These are phyloP conservation scores for Leuciscus idus DNA, from an alignment of 2,113 vertebrate genomes.

Conservation along the genomic window DNA sequence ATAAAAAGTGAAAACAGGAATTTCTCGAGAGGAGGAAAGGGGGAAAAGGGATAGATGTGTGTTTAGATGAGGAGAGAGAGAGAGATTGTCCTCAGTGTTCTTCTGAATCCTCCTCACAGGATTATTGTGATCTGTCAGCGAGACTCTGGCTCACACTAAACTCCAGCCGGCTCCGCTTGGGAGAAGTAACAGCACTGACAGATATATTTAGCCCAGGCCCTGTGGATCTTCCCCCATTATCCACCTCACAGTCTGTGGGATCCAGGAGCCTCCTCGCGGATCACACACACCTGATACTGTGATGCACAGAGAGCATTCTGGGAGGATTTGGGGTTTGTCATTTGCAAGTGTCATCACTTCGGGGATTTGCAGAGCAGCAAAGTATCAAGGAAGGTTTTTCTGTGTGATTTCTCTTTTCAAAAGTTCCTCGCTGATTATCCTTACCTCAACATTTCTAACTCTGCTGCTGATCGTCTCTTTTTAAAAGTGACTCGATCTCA, in stretches of 20 bases:
- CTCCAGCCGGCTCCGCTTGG: slow-evolving; percentile 60
- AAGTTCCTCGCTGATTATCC: slow-evolving; percentile 13
- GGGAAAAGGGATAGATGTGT: not conserved
- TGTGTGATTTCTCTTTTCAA: slow-evolving; percentile 2
- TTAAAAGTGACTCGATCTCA: not conserved
- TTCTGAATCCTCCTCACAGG: slow-evolving; percentile 53
- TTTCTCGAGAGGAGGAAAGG: not conserved
- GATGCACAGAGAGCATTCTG: slow-evolving; percentile 15
- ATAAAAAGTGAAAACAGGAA: not conserved
- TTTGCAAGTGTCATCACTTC: slow-evolving; percentile 48
- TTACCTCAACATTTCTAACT: not conserved
- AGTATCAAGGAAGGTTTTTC: slow-evolving; percentile 18
- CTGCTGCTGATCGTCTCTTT: not conserved
- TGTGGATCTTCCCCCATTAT: slow-evolving; percentile 34
- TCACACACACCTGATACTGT: slow-evolving; percentile 47
- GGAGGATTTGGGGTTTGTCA: slow-evolving; percentile 46
- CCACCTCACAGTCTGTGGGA: slow-evolving; percentile 30
- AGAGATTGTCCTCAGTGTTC: slow-evolving; percentile 41
- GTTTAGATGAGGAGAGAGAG: not conserved
- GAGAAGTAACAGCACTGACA: slow-evolving; percentile 67
- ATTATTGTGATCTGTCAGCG: slow-evolving; percentile 57
- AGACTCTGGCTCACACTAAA: slow-evolving; percentile 49
- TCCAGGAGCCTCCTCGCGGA: slow-evolving; percentile 29
- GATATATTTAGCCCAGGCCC: slow-evolving; percentile 66
- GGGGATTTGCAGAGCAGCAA: slow-evolving; percentile 12